A percentile compares a stretch with the other conserved stretches of the same genome.
Evolutionary conservation across 2,888 invertebrate genomes (phyloP).

Genomic region (Minunthozetes semirufus): DNA sequence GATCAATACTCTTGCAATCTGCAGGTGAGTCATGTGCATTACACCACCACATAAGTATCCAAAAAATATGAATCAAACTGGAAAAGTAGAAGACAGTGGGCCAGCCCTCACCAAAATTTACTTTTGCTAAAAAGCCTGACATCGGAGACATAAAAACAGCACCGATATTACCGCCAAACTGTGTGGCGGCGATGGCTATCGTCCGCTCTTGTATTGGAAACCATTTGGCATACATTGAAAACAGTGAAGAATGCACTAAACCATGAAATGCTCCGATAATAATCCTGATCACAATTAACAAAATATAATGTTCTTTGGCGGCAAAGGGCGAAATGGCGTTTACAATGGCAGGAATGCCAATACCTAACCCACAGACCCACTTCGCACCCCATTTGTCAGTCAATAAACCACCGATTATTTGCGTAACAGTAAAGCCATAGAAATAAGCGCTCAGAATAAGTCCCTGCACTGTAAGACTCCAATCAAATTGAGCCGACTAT

Average conservation of each 20-base stretch:
- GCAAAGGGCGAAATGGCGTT: constrained; percentile 21
- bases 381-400: constrained; percentile 43
- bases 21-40: constrained; percentile 35
- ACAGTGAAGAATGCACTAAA: constrained; percentile 29
- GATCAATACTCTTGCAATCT: constrained; percentile 24
- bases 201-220: constrained; percentile 34
- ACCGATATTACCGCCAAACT: constrained; percentile 28
- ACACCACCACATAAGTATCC: constrained; percentile 40
- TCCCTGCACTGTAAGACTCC: constrained; percentile 29
- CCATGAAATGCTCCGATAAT: constrained; percentile 35
- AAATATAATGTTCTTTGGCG: not conserved
- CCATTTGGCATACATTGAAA: constrained; percentile 33
- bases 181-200: constrained; percentile 29
- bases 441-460: constrained; percentile 34
- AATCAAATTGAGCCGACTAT: constrained; percentile 7
- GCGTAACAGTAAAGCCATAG: constrained; percentile 32
- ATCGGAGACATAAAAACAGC: constrained; percentile 29
- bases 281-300: not conserved
- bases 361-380: constrained; percentile 29
- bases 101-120: constrained; percentile 41
- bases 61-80: constrained; percentile 34
- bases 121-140: constrained; percentile 39
- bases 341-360: constrained; percentile 16
- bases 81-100: constrained; percentile 41
- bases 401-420: constrained; percentile 41